Percentiles rank a stretch among this genome's conserved stretches.
phyloP scores from a whole-genome alignment of 2,888 invertebrate species.

The Scotopteryx bipunctaria region DNA sequence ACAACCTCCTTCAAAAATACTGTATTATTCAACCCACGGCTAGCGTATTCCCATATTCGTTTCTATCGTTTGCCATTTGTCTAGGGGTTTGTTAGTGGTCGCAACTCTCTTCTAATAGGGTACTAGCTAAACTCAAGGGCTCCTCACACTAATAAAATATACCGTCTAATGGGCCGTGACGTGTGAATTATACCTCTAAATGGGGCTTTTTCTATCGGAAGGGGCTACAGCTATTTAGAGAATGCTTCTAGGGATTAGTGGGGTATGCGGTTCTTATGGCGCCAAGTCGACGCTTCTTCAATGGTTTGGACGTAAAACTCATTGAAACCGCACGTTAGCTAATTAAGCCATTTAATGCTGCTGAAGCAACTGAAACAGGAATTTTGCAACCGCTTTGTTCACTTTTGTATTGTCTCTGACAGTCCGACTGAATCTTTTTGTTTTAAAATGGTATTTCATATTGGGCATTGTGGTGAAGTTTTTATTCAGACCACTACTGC shows the following conservation, averaged over 20 bases:
- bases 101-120: constrained; percentile 24
- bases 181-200: constrained; percentile 30
- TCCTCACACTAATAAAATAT: constrained; percentile 32
- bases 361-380: constrained; percentile 40
- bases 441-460: neutral
- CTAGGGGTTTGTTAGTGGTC: constrained; percentile 7
- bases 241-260: constrained; percentile 9
- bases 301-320: constrained; percentile 28
- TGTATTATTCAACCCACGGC: too few species aligned
- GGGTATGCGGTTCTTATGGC: constrained; percentile 11
- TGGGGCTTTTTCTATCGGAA: constrained; percentile 27
- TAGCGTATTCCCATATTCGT: constrained; percentile 8
- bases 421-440: constrained; percentile 5
- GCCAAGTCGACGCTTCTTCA: neutral
- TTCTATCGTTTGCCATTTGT: constrained; percentile 16
- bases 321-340: constrained; percentile 54
- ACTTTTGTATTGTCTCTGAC: constrained; percentile 33
- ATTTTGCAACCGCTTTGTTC: constrained; percentile 43
- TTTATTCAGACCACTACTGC: too few species aligned
- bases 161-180: constrained; percentile 32
- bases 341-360: constrained; percentile 50
- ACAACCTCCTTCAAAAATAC: too few species aligned
- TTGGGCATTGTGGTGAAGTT: too few species aligned
- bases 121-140: constrained; percentile 30
- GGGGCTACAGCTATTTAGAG: constrained; percentile 9